These are phyloP conservation scores for Allophyes oxyacanthae DNA, from an alignment of 2,888 invertebrate species.

Conservation along the genomic window DNA sequence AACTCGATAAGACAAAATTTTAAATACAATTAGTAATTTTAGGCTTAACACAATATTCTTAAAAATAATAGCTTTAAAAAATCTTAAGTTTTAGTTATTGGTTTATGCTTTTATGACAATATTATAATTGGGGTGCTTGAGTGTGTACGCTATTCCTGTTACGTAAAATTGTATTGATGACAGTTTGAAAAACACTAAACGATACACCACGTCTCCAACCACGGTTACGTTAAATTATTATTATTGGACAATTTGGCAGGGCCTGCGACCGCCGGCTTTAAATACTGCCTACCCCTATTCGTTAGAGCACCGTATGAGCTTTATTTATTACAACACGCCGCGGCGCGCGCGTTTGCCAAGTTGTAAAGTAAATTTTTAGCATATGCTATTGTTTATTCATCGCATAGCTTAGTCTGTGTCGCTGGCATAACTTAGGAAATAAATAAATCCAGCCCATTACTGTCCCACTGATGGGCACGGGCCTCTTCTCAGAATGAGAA, in stretches of 20 bases:
- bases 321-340: conserved; percentile 57
- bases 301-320: conserved; percentile 58
- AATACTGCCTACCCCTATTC: conserved; percentile 59
- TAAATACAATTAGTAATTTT: too few species aligned
- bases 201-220: conserved; percentile 18
- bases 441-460: too few species aligned
- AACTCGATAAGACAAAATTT: too few species aligned
- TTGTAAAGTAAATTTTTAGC: conserved; percentile 52
- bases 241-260: conserved; percentile 73
- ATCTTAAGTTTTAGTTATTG: too few species aligned
- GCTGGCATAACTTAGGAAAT: conserved; percentile 35
- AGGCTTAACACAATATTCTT: too few species aligned
- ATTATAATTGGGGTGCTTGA: too few species aligned
- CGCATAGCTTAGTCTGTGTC: conserved; percentile 32
- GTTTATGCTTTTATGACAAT: too few species aligned
- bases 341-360: conserved; percentile 57
- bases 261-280: conserved; percentile 59
- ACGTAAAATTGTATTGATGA: not conserved
- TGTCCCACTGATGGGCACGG: too few species aligned
- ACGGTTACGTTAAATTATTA: conserved; percentile 64
- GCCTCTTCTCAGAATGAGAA: too few species aligned
- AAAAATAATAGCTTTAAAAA: too few species aligned
- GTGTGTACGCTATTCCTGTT: too few species aligned
- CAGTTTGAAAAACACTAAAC: conserved; percentile 1
- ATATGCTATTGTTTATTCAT: conserved; percentile 41